Percentiles rank a stretch among this genome's conserved stretches.
phyloP scores from a whole-genome alignment of 2,113 vertebrate genomes.

The Elgaria multicarinata region DNA sequence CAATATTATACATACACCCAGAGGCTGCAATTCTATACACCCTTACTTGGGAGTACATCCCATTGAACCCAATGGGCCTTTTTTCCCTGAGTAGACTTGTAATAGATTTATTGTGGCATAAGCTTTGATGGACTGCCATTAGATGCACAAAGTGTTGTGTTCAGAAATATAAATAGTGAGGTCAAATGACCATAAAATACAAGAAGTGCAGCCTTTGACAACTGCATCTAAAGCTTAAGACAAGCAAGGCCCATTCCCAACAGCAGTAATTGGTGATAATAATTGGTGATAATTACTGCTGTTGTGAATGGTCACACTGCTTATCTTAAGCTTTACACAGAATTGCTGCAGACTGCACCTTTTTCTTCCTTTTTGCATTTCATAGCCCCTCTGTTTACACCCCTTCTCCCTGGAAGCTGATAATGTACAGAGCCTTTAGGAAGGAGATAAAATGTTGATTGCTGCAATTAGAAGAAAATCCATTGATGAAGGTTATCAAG shows the following conservation, averaged over 20 bases:
- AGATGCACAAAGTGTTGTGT: neutral
- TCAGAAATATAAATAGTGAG: neutral
- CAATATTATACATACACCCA: too few relatives aligned
- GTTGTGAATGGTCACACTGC: neutral
- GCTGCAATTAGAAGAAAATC: neutral
- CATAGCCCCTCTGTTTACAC: neutral
- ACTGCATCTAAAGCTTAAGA: neutral
- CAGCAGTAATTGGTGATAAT: neutral
- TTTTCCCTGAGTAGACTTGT: neutral
- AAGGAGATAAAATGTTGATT: neutral
- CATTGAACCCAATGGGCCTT: neutral
- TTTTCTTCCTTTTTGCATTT: too few relatives aligned
- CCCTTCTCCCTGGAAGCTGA: neutral
- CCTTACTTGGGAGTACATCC: neutral
- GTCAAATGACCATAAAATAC: neutral
- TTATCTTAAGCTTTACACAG: conserved; percentile 3
- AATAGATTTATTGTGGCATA: neutral
- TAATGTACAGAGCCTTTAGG: neutral
- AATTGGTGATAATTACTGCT: neutral
- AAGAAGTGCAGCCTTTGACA: neutral
- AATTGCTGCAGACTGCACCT: neutral
- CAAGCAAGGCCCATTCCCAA: neutral
- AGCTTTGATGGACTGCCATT: neutral
- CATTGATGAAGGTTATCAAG: neutral
- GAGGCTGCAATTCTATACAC: neutral